Percentiles rank a stretch among this genome's conserved stretches.
phyloP scores from a whole-genome alignment of 2,797 vertebrate species.

The Pseudomugil gertrudae region DNA sequence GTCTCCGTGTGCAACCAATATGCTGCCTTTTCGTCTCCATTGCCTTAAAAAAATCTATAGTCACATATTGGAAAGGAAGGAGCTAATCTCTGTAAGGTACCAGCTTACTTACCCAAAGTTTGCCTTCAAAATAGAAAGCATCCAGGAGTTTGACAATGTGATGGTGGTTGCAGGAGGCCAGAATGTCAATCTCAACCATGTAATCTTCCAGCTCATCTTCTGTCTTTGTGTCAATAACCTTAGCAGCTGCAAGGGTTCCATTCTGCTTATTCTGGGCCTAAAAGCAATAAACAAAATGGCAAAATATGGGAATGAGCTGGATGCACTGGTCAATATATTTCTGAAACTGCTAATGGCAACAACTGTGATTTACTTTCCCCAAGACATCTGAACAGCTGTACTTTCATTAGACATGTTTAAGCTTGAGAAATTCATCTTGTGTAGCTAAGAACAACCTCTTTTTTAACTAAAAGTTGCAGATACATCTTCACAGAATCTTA shows the following conservation, averaged over 20 bases:
- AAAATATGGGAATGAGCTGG: background rate
- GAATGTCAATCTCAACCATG: conserved; percentile 98
- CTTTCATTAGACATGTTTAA: no score
- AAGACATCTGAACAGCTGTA: conserved; percentile 10
- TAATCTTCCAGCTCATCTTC: conserved; percentile 99
- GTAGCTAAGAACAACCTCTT: no score
- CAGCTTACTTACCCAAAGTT: conserved; percentile 91
- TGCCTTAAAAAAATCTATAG: conserved; percentile 37
- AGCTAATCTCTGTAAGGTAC: conserved; percentile 7
- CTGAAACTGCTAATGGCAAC: background rate
- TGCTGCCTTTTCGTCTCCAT: conserved; percentile 31
- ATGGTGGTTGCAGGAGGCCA: conserved; percentile 95
- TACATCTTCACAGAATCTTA: no score
- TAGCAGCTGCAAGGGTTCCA: conserved; percentile 93
- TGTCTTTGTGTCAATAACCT: conserved; percentile 98
- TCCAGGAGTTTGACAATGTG: conserved; percentile 97
- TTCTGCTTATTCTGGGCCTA: conserved; percentile 99
- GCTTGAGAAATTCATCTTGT: no score
- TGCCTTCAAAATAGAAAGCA: conserved; percentile 96
- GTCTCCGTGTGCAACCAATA: conserved; percentile 30
- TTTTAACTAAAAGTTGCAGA: no score
- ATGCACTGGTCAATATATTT: conserved; percentile 10
- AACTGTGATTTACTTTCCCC: background rate
- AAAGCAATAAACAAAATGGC: conserved; percentile 36
- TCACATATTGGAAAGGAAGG: conserved; percentile 3